phyloP scores from a whole-genome alignment of 2,113 vertebrate genomes.

The Leucosticte australis region DNA sequence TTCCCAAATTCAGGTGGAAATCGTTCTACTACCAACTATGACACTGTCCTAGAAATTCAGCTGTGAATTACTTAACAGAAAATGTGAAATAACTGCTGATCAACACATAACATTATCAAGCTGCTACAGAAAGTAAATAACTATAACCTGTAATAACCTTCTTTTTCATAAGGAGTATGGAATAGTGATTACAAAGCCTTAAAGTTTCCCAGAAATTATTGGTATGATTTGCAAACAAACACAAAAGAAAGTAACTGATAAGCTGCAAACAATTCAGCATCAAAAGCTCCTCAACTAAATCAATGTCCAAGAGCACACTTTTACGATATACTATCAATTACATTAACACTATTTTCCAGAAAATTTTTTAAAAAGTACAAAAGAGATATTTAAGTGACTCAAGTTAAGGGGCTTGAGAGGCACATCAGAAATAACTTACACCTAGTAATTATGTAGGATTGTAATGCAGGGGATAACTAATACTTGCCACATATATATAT shows the following conservation, averaged over 20 bases:
- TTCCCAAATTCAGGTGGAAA: neutral
- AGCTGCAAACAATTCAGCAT: neutral
- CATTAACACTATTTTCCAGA: neutral
- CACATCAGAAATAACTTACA: neutral
- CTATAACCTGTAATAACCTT: neutral
- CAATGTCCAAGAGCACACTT: neutral
- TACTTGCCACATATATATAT: neutral
- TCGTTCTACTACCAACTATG: neutral
- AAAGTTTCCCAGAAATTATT: neutral
- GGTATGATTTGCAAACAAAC: neutral
- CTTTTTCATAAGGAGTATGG: neutral
- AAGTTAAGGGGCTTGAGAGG: rapidly evolving
- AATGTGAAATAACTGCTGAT: neutral
- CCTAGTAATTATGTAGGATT: neutral
- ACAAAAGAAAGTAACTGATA: neutral
- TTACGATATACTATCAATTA: neutral
- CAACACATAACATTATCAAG: neutral
- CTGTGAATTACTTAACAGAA: neutral
- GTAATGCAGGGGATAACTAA: neutral
- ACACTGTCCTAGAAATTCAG: neutral
- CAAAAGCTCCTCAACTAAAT: neutral
- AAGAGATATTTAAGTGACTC: neutral
- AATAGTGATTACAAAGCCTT: neutral
- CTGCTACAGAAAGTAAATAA: neutral
- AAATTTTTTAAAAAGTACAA: neutral